phyloP scores from a whole-genome alignment of 2,888 invertebrate genomes.

The Prosapia bicincta region DNA sequence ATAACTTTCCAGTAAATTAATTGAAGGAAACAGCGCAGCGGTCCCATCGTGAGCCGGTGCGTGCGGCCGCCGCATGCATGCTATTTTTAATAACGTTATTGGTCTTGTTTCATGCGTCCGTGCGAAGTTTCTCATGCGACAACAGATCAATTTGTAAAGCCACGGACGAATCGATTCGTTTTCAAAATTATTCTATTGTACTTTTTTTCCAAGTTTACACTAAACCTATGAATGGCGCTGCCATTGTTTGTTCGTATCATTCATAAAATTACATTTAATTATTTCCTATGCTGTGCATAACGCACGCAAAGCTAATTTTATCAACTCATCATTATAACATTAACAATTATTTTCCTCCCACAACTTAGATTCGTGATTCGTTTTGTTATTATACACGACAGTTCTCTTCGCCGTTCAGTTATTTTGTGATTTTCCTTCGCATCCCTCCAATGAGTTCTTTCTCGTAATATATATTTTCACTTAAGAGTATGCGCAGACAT shows the following conservation, averaged over 20 bases:
- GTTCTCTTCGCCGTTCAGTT: too few species aligned
- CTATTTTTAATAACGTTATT: background rate
- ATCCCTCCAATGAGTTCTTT: too few species aligned
- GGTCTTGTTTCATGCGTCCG: background rate
- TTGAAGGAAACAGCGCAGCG: background rate
- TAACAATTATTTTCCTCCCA: background rate
- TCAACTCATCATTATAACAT: background rate
- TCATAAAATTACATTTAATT: background rate
- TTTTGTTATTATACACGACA: too few species aligned
- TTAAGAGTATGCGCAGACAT: too few species aligned
- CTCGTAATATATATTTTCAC: too few species aligned
- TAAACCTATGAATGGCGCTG: background rate
- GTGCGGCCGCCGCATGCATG: background rate
- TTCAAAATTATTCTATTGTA: background rate
- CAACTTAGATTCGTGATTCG: background rate
- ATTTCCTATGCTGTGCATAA: background rate
- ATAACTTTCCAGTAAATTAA: background rate
- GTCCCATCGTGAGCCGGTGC: background rate
- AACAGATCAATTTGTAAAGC: background rate
- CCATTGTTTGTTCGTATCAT: background rate
- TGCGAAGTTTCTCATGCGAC: constrained; percentile 2
- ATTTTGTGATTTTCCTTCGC: too few species aligned
- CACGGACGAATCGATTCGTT: background rate
- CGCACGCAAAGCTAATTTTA: background rate
- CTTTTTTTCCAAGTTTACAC: background rate